These are phyloP conservation scores for Ptychodera flava DNA, from an alignment of 35 echinoderm and acorn worm genomes.

Conservation along the genomic window DNA sequence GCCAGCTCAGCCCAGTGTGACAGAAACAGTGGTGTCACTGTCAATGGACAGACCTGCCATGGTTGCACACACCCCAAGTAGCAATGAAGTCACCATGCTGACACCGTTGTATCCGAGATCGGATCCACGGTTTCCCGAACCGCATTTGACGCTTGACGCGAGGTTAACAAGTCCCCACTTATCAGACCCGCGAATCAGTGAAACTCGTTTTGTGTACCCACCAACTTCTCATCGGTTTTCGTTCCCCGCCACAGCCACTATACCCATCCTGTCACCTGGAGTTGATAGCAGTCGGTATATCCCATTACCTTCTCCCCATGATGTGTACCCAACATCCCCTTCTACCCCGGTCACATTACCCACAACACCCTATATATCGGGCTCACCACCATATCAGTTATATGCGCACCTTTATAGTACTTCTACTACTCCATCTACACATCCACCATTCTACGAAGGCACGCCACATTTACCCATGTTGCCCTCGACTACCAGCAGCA, in stretches of 20 bases:
- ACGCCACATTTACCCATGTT: slow-evolving; percentile 53
- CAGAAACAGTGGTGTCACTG: neutral
- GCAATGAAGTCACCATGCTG: neutral
- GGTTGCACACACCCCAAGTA: neutral
- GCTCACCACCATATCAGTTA: slow-evolving; percentile 83
- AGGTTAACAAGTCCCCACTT: neutral
- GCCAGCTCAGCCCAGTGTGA: neutral
- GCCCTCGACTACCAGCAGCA: slow-evolving; percentile 36
- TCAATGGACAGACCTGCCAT: neutral
- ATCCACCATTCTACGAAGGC: slow-evolving; percentile 57
- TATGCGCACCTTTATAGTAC: slow-evolving; percentile 95
- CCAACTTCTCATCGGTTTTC: slow-evolving; percentile 9
- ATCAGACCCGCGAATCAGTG: neutral
- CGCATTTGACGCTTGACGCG: neutral
- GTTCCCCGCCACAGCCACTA: slow-evolving; percentile 55
- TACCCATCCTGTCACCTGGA: slow-evolving; percentile 56
- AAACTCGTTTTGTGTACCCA: slow-evolving; percentile 63
- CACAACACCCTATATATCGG: slow-evolving; percentile 88
- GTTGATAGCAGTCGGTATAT: slow-evolving; percentile 66
- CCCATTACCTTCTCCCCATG: slow-evolving; percentile 56
- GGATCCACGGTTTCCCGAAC: slow-evolving; percentile 10
- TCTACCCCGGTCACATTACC: slow-evolving; percentile 72
- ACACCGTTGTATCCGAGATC: neutral
- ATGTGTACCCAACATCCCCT: slow-evolving; percentile 59
- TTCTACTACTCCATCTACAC: slow-evolving; percentile 35